Evolutionary conservation across 2,888 invertebrate species (phyloP), one percentile per base, ranked within the genome.

Genomic region (Cheilosia grossa): DNA sequence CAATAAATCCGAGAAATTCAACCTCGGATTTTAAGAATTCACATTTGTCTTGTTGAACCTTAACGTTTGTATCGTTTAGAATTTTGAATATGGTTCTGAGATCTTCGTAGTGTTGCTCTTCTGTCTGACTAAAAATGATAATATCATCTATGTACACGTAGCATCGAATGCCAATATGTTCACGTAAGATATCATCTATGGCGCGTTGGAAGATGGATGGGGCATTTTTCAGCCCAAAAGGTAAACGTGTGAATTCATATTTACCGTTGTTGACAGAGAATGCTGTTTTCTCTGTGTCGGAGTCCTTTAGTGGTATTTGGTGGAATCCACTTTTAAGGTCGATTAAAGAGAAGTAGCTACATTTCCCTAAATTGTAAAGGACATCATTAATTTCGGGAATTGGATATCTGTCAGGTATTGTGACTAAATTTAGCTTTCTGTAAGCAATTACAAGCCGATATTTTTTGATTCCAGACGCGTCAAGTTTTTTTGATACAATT

Each of bases 261-360:
- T 56, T 56, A 37, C 42, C 42, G 24, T 59, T 42, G 13, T 44
- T 59, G 2, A 59, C 21, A 13, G 42, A 59, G n/a, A 80, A 80
- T 4, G 67, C 75, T 0, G 85, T 85, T 44, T 77, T 81, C 21
- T 79, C 66, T 0, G 49, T 75, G 2, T 30, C 30, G 1, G 30
- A 30, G 1, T 30, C 30, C 2, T 30, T 30, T 9, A 30, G 30
- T 30, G 47, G 53, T 10, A 86, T 86, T 54, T 81, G 81, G n/a
- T 86, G 78, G 58, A 82, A 82, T n/a, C 87, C 79, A 30, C 72
- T 85, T 53, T 81, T 87, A 13, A 85, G 42, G 13, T 82, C 85
- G 7, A 86, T 3, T 7, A 86, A 70, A 0, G 69, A 37, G 24
- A 78, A 87, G 15, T 21, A 61, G 30, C 27, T 70, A 56, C 54